A percentile compares a stretch with the other conserved stretches of the same genome.
Conservation (phyloP, 2,888 invertebrate genomes). For the Drosophila barbarae region DNA sequence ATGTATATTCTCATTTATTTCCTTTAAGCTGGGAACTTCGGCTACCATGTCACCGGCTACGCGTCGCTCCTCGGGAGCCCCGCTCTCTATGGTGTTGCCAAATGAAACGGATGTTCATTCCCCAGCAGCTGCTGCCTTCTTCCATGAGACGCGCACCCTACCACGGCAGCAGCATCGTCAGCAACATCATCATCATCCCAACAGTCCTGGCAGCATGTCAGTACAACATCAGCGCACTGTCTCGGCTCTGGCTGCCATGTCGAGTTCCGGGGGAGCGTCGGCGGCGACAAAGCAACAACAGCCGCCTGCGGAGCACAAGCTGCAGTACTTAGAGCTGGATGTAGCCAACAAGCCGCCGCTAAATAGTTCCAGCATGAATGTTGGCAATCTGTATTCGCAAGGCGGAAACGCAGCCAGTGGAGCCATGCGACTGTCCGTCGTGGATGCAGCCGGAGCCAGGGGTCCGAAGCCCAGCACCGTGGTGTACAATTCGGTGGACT, state of each 20-base stretch:
- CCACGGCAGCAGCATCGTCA: constrained; percentile 74
- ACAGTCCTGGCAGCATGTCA: constrained; percentile 62
- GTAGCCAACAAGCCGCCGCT: constrained; percentile 81
- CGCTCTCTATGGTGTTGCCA: constrained; percentile 74
- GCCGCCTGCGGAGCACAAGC: constrained; percentile 72
- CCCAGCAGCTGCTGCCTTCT: constrained; percentile 43
- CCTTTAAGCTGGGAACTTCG: constrained; percentile 53
- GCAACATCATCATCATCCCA: constrained; percentile 39
- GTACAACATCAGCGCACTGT: constrained; percentile 74
- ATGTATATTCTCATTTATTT: too few relatives aligned
- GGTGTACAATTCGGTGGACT: constrained; percentile 95
- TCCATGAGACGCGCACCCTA: constrained; percentile 76
- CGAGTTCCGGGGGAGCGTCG: constrained; percentile 15
- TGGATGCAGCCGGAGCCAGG: constrained; percentile 78
- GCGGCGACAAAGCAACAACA: constrained; percentile 14
- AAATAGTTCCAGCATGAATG: constrained; percentile 75
- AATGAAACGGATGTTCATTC: constrained; percentile 68
- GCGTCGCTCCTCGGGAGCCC: constrained; percentile 74
- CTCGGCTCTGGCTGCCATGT: constrained; percentile 69
- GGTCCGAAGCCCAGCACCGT: constrained; percentile 81
- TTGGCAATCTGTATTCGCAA: constrained; percentile 70
- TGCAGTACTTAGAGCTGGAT: constrained; percentile 94
- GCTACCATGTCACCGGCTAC: constrained; percentile 68
- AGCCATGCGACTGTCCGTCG: constrained; percentile 61
- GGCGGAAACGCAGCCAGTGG: constrained; percentile 45